phyloP scores from a whole-genome alignment of 2,113 vertebrate genomes.

The Numida meleagris region DNA sequence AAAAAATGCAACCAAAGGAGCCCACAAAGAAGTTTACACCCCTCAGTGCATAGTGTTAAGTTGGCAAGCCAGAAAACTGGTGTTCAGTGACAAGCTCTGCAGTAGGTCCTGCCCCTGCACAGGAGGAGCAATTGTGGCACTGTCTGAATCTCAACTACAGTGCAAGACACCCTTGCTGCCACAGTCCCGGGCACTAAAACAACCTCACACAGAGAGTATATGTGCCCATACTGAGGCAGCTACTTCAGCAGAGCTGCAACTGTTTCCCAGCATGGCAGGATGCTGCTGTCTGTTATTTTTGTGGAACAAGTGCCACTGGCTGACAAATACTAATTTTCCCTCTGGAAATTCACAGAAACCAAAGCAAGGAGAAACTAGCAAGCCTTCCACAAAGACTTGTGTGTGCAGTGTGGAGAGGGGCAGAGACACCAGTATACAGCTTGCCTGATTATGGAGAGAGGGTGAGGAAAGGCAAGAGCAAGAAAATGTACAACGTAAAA shows the following conservation, averaged over 20 bases:
- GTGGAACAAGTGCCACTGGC: rapidly evolving
- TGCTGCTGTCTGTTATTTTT: not conserved
- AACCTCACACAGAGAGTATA: not conserved
- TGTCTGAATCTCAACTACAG: not conserved
- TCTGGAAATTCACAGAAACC: not conserved
- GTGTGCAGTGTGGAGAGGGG: rapidly evolving
- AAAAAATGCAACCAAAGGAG: not conserved
- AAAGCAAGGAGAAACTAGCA: not conserved
- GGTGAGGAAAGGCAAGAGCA: not conserved
- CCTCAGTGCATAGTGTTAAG: not conserved
- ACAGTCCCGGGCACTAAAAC: not conserved
- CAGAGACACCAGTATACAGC: rapidly evolving
- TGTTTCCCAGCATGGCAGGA: not conserved
- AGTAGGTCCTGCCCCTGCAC: not conserved
- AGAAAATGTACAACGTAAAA: not conserved
- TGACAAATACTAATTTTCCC: not conserved
- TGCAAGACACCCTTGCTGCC: not conserved
- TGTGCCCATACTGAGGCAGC: not conserved
- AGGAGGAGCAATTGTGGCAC: not conserved
- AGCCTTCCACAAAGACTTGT: not conserved
- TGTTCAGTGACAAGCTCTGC: not conserved
- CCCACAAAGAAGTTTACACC: not conserved
- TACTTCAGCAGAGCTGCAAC: not conserved
- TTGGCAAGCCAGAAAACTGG: not conserved
- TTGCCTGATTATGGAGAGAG: not conserved